phyloP scores from a whole-genome alignment of 2,888 invertebrate species.

The Melangyna quadrimaculata region DNA sequence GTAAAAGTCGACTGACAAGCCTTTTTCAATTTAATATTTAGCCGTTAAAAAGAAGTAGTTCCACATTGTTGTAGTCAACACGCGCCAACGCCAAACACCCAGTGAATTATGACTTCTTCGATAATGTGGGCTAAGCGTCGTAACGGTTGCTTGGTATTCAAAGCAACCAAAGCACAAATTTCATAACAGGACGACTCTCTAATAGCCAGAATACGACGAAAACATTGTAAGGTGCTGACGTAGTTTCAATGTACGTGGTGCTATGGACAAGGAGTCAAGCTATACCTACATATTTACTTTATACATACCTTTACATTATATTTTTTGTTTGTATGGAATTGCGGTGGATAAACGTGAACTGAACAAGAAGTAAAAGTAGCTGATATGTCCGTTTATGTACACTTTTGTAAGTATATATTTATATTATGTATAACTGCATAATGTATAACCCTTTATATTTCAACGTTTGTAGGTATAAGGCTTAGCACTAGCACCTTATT shows the following conservation, averaged over 20 bases:
- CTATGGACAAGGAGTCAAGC: neutral
- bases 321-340: neutral
- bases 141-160: conserved; percentile 51
- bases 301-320: neutral
- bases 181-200: conserved; percentile 38
- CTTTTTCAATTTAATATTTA: conserved; percentile 16
- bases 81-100: neutral
- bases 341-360: conserved; percentile 28
- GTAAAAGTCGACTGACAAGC: conserved; percentile 31
- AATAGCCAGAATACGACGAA: conserved; percentile 28
- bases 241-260: neutral
- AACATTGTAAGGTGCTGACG: conserved; percentile 13
- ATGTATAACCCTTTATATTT: neutral
- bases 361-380: neutral
- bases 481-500: neutral
- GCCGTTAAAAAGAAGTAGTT: neutral
- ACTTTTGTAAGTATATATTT: neutral
- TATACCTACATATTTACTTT: neutral
- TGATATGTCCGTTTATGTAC: neutral
- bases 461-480: neutral
- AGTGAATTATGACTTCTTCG: conserved; percentile 39
- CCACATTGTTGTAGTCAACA: neutral
- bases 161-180: conserved; percentile 59
- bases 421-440: neutral
- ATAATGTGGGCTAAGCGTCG: conserved; percentile 32